phyloP scores from a whole-genome alignment of 2,113 vertebrate genomes.

The Cathartes aura region DNA sequence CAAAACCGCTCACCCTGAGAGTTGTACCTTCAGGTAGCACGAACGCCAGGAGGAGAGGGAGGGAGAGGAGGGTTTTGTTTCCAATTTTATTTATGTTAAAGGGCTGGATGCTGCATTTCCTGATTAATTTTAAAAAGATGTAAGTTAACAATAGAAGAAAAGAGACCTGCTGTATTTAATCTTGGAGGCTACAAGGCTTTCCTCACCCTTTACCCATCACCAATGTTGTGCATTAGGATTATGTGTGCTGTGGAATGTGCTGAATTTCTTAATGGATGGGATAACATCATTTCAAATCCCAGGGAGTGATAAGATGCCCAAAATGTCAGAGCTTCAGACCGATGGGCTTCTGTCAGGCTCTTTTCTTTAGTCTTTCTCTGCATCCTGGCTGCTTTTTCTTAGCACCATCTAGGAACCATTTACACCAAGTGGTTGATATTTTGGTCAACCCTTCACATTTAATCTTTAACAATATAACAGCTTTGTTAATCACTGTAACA shows the following conservation, averaged over 20 bases:
- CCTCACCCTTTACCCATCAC: neutral
- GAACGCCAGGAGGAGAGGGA: neutral
- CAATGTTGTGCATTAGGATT: neutral
- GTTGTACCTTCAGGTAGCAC: neutral
- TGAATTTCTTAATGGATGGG: slow-evolving; percentile 19
- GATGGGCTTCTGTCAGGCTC: neutral
- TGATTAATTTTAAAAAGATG: neutral
- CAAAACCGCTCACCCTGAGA: neutral
- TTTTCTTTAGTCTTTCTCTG: neutral
- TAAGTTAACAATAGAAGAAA: neutral
- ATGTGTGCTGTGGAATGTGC: neutral
- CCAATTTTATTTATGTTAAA: neutral
- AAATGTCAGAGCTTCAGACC: slow-evolving; percentile 8
- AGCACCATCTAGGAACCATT: neutral
- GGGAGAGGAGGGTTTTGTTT: neutral
- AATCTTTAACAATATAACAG: slow-evolving; percentile 22
- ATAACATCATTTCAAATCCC: neutral
- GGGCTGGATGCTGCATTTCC: neutral
- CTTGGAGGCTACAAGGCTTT: neutral
- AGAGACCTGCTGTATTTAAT: neutral
- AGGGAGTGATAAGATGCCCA: neutral
- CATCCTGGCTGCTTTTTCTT: slow-evolving; percentile 40
- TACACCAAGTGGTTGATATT: slow-evolving; percentile 20
- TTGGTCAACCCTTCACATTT: slow-evolving; percentile 30
- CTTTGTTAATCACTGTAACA: slow-evolving; percentile 60